Conservation (phyloP, 2,113 vertebrate genomes). For the Galeopterus variegatus region DNA sequence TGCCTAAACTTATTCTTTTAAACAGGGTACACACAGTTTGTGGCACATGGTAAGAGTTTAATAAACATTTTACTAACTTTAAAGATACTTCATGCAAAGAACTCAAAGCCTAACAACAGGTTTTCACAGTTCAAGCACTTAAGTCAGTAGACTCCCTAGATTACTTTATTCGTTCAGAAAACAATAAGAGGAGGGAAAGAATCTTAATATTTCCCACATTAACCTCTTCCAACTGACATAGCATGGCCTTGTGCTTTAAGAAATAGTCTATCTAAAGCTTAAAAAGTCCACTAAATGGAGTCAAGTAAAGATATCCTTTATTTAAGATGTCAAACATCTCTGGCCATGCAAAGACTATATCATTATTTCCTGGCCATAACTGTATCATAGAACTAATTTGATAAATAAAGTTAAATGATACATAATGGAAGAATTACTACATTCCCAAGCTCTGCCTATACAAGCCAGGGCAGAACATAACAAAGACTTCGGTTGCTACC, state of each 20-base stretch:
- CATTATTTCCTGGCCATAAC: background rate
- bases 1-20: too few relatives aligned
- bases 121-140: background rate
- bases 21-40: background rate
- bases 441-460: background rate
- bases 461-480: background rate
- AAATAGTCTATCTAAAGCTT: background rate
- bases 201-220: background rate
- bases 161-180: slow-evolving; percentile 38
- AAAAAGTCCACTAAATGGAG: background rate
- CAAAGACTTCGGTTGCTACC: background rate
- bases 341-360: background rate
- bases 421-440: background rate
- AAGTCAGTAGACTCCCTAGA: background rate
- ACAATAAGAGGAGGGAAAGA: background rate
- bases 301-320: background rate
- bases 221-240: background rate
- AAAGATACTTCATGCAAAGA: slow-evolving; percentile 12
- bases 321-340: background rate
- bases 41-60: background rate
- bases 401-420: slow-evolving; percentile 62
- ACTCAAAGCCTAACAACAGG: background rate
- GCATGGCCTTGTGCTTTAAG: background rate
- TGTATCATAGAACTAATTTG: background rate
- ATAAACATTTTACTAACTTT: background rate